Conservation (phyloP, 2,113 vertebrate species). For the Vidua macroura region DNA sequence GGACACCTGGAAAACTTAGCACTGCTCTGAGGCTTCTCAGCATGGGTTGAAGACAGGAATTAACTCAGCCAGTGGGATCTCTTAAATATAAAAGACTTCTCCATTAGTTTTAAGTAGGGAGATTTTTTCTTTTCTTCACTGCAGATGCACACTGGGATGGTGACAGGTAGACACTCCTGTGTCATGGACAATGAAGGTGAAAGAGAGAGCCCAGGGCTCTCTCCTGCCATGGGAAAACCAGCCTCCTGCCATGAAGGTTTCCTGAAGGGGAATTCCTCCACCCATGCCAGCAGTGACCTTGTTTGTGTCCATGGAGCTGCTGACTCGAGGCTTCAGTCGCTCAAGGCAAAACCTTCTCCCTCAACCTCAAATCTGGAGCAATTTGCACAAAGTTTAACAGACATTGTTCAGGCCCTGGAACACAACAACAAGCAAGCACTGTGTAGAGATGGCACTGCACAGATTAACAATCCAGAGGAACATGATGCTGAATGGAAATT, state of each 20-base stretch:
- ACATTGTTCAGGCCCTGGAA: neutral
- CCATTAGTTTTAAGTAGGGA: neutral
- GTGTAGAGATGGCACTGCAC: neutral
- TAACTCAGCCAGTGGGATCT: neutral
- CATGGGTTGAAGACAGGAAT: neutral
- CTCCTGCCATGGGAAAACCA: neutral
- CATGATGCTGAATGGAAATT: neutral
- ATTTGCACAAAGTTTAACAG: neutral
- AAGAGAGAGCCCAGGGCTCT: neutral
- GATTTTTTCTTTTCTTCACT: neutral
- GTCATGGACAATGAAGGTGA: neutral
- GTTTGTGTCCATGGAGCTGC: neutral
- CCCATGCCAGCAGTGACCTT: neutral
- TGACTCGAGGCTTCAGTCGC: rapidly evolving
- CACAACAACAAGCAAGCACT: neutral
- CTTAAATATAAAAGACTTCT: neutral
- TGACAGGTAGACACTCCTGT: rapidly evolving
- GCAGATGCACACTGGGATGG: neutral
- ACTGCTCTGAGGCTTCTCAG: neutral
- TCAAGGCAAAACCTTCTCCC: neutral
- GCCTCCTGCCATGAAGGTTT: neutral
- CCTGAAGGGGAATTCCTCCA: neutral
- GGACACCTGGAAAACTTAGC: neutral
- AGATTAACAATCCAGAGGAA: neutral
- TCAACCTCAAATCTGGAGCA: neutral